phyloP scores from a whole-genome alignment of 2,797 vertebrate species.

The Monodelphis domestica region DNA sequence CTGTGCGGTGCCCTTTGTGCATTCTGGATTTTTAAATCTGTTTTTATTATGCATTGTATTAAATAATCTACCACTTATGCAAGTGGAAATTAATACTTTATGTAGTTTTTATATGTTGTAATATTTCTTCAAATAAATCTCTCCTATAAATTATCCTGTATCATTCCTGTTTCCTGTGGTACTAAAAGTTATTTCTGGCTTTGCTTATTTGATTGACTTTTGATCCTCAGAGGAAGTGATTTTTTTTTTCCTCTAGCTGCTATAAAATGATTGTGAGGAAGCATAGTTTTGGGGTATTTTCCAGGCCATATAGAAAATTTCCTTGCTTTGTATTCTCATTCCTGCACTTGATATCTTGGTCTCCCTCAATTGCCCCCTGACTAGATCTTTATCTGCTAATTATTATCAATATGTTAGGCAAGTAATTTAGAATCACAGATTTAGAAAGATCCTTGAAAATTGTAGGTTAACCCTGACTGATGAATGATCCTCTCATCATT shows the following conservation, averaged over 20 bases:
- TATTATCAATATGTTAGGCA: not conserved
- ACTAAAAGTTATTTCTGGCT: not conserved
- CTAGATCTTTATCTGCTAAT: not conserved
- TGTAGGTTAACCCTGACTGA: not conserved
- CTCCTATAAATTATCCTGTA: slow-evolving; percentile 83
- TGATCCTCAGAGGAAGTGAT: not conserved
- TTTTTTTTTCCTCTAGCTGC: not conserved
- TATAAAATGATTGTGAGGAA: not conserved
- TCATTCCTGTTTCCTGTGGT: not conserved
- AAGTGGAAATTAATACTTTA: slow-evolving; percentile 91
- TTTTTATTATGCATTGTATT: slow-evolving; percentile 90
- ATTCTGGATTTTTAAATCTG: slow-evolving; percentile 85
- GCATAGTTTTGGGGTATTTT: not conserved
- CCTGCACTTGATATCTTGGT: not conserved
- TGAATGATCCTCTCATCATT: not conserved
- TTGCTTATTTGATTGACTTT: not conserved
- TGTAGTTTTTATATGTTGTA: slow-evolving; percentile 99
- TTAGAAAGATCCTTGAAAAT: not conserved
- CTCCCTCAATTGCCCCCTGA: not conserved
- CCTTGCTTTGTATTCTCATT: not conserved
- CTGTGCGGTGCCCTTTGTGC: slow-evolving; percentile 75
- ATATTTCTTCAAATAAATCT: slow-evolving; percentile 99
- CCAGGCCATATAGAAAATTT: no score
- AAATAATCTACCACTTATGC: slow-evolving; percentile 85
- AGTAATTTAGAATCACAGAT: not conserved